Percentiles rank a stretch among this genome's conserved stretches.
phyloP scores from a whole-genome alignment of 2,888 invertebrate species.

The Leucophora obtusa region DNA sequence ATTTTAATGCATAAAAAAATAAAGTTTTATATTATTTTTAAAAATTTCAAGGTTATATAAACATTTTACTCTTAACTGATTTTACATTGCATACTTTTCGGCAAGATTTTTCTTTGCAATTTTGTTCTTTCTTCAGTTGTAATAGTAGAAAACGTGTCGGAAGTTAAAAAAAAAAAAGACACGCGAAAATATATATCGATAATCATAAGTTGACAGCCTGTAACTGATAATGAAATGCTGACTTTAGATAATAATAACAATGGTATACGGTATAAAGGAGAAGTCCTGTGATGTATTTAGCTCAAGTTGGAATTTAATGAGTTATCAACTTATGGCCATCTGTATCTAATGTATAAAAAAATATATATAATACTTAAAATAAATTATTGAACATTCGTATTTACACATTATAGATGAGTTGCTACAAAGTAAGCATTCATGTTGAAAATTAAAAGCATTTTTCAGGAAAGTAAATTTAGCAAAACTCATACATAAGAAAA shows the following conservation, averaged over 20 bases:
- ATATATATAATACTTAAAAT: neutral
- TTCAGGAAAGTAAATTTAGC: constrained; percentile 23
- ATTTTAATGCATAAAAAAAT: constrained; percentile 19
- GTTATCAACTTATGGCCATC: too few species aligned
- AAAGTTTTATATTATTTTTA: constrained; percentile 26
- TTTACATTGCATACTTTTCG: constrained; percentile 53
- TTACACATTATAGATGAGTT: constrained; percentile 56
- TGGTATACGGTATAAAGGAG: too few species aligned
- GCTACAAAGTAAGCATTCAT: constrained; percentile 57
- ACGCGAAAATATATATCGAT: too few species aligned
- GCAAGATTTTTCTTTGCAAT: neutral
- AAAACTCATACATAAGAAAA: constrained; percentile 21
- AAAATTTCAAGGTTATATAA: constrained; percentile 54
- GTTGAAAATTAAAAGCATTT: constrained; percentile 59
- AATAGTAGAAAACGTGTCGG: neutral
- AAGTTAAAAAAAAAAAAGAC: neutral
- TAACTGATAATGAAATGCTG: too few species aligned
- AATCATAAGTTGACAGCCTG: too few species aligned
- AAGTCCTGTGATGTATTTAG: too few species aligned
- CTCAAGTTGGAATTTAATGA: too few species aligned
- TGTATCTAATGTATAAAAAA: neutral
- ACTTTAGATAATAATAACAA: too few species aligned
- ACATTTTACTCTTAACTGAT: constrained; percentile 44
- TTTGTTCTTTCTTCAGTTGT: neutral
- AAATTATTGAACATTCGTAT: constrained; percentile 51